Percentiles rank a stretch among this genome's conserved stretches.
These are phyloP conservation scores for Neotragus pygmaeus DNA, from an alignment of 2,113 vertebrate genomes.

Conservation along the genomic window DNA sequence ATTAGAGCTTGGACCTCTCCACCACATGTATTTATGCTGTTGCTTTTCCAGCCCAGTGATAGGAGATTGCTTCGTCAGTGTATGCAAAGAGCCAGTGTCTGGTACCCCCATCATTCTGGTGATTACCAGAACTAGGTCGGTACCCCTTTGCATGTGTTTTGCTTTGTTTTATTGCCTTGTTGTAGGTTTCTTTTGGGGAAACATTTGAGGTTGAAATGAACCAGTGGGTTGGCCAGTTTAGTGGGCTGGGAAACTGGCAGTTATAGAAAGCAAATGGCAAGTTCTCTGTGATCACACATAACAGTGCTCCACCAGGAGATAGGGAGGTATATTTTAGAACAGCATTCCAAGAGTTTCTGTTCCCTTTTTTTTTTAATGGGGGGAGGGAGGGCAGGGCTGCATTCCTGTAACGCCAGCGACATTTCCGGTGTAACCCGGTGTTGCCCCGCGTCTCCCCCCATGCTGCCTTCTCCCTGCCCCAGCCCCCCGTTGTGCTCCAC, in stretches of 20 bases:
- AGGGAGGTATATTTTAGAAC: not conserved
- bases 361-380: not conserved
- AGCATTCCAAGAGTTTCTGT: not conserved
- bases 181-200: not conserved
- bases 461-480: not conserved
- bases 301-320: not conserved
- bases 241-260: not conserved
- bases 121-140: not conserved
- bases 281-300: not conserved
- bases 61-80: not conserved
- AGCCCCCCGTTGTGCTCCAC: not conserved
- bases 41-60: not conserved
- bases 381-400: not conserved
- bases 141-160: not conserved
- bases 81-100: not conserved
- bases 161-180: not conserved
- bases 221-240: not conserved
- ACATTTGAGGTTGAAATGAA: not conserved
- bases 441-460: slow-evolving; percentile 15
- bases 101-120: not conserved
- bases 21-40: not conserved
- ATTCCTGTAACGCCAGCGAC: not conserved
- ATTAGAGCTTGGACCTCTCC: not conserved
- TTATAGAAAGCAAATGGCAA: not conserved
- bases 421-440: not conserved